These are phyloP conservation scores for Oxyruncus cristatus DNA, from an alignment of 2,113 vertebrate genomes.

Conservation along the genomic window DNA sequence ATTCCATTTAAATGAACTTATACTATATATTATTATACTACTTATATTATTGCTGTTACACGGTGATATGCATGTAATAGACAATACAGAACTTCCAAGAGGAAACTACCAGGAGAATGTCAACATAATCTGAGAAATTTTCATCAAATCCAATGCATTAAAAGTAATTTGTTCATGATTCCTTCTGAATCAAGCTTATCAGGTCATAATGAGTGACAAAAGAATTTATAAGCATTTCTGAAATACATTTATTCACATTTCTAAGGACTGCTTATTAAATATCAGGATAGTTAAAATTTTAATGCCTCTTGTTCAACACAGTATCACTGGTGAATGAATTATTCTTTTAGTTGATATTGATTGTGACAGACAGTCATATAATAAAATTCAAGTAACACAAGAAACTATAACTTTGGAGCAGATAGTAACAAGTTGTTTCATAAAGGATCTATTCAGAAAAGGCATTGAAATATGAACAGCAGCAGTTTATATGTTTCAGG, in stretches of 20 bases:
- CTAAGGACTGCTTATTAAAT: background rate
- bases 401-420: background rate
- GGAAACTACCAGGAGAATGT: background rate
- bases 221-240: background rate
- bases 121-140: background rate
- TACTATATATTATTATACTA: too few species aligned
- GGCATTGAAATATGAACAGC: background rate
- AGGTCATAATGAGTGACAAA: background rate
- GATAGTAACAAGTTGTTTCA: background rate
- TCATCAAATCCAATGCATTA: background rate
- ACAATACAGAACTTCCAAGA: background rate
- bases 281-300: background rate
- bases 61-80: background rate
- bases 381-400: background rate
- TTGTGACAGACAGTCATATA: background rate
- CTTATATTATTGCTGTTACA: background rate
- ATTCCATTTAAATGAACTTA: background rate
- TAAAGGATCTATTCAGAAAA: background rate
- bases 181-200: background rate
- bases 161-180: background rate
- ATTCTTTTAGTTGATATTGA: background rate
- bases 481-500: background rate
- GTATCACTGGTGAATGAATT: background rate
- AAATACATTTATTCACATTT: background rate
- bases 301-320: background rate